Evolutionary conservation across 2,797 vertebrate species (phyloP).

Genomic region (Darevskia mixta): DNA sequence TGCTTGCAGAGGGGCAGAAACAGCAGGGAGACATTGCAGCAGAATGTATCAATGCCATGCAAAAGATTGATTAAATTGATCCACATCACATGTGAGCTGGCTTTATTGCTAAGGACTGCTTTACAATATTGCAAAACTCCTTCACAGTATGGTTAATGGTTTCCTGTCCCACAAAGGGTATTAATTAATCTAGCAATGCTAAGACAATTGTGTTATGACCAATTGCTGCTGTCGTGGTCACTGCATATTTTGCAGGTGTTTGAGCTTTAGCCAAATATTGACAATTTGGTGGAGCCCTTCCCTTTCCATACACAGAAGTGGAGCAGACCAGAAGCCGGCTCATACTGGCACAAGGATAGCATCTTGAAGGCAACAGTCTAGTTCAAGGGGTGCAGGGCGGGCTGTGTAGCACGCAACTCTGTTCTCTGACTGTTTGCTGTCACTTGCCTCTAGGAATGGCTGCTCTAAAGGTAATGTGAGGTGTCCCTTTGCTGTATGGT

Average conservation of each 20-base stretch:
- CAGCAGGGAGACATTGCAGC: neutral
- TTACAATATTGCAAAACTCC: neutral
- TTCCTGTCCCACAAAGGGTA: neutral
- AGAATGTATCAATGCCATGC: neutral
- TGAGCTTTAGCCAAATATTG: neutral
- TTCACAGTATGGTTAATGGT: neutral
- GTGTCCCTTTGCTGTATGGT: too few relatives aligned
- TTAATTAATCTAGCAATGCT: neutral
- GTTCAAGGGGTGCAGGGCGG: too few relatives aligned
- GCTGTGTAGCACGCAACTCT: too few relatives aligned
- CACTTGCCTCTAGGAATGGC: too few relatives aligned
- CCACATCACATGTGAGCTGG: too few relatives aligned
- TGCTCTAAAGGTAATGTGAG: too few relatives aligned
- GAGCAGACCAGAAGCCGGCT: too few relatives aligned
- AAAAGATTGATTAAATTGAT: neutral
- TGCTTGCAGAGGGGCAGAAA: neutral
- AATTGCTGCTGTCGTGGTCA: neutral
- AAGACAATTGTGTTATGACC: neutral
- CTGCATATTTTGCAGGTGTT: neutral
- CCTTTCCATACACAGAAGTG: too few relatives aligned
- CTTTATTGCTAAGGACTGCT: neutral
- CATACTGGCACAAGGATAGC: too few relatives aligned
- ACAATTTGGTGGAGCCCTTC: too few relatives aligned
- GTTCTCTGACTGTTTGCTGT: too few relatives aligned
- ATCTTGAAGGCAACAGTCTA: too few relatives aligned